Percentiles rank a stretch among this genome's conserved stretches.
These are phyloP conservation scores for Parasteatoda tepidariorum DNA, from an alignment of 1,140 invertebrate species.

Conservation along the genomic window DNA sequence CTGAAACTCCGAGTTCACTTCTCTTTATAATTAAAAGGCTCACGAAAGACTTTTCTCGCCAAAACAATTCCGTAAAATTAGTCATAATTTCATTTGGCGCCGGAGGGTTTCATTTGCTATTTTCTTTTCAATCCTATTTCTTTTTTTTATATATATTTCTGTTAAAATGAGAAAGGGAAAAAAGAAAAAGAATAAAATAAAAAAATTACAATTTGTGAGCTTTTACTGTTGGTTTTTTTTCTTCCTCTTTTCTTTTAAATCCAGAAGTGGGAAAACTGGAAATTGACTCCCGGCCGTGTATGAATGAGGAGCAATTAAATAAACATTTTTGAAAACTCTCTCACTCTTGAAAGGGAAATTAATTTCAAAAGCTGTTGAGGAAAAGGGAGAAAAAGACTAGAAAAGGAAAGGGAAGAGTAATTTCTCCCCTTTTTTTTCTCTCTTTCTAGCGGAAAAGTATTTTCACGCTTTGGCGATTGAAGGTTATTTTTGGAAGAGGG, in stretches of 20 bases:
- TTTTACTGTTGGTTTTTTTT: background rate
- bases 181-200: background rate
- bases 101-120: slow-evolving; percentile 3
- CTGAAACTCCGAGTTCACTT: too few species aligned
- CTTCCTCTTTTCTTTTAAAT: background rate
- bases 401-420: background rate
- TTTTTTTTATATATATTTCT: background rate
- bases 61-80: slow-evolving; percentile 35
- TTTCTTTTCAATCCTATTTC: background rate
- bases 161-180: background rate
- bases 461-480: background rate
- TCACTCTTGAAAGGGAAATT: slow-evolving; percentile 8
- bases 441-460: background rate
- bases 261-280: background rate
- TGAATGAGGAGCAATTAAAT: slow-evolving; percentile 22
- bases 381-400: background rate
- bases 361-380: slow-evolving; percentile 30
- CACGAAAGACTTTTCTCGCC: background rate
- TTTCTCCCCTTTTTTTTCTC: background rate
- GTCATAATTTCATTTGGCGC: slow-evolving; percentile 38
- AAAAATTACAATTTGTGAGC: background rate
- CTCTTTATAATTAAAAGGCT: slow-evolving; percentile 8
- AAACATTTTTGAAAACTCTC: slow-evolving; percentile 35
- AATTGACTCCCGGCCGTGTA: slow-evolving; percentile 7
- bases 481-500: background rate